Evolutionary conservation across 2,797 vertebrate genomes (phyloP).

Genomic region (Amblyopsis hoosieri): DNA sequence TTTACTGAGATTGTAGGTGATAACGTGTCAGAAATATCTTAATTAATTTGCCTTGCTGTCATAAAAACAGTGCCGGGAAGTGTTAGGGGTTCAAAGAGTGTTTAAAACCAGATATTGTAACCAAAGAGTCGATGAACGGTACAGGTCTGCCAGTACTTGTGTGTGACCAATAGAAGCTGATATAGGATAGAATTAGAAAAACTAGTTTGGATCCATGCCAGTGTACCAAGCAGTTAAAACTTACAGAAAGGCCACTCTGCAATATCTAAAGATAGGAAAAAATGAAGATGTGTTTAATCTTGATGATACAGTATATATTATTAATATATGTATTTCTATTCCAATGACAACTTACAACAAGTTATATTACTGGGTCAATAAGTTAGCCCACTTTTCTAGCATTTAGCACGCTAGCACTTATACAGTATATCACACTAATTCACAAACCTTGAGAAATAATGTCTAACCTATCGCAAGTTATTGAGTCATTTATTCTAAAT

Average conservation of each 20-base stretch:
- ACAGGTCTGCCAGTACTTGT: neutral
- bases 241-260: conserved; percentile 10
- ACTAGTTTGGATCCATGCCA: conserved; percentile 1
- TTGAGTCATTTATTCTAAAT: no score
- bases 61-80: neutral
- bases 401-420: no score
- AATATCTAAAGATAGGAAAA: conserved; percentile 17
- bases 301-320: conserved; percentile 1
- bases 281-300: conserved; percentile 16
- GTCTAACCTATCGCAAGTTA: no score
- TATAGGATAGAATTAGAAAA: neutral
- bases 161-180: neutral
- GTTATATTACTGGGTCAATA: no score
- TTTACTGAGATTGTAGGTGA: no score
- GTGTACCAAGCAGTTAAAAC: neutral
- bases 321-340: neutral
- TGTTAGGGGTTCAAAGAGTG: neutral
- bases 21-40: neutral
- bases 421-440: no score
- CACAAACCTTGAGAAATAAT: no score
- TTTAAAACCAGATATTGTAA: neutral
- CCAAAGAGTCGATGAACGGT: neutral
- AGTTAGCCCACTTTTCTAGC: no score
- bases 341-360: no score
- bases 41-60: conserved; percentile 26